Evolutionary conservation across 2,797 vertebrate genomes (phyloP), one percentile per base, ranked within the genome.

Genomic region (Scolopax rusticola): DNA sequence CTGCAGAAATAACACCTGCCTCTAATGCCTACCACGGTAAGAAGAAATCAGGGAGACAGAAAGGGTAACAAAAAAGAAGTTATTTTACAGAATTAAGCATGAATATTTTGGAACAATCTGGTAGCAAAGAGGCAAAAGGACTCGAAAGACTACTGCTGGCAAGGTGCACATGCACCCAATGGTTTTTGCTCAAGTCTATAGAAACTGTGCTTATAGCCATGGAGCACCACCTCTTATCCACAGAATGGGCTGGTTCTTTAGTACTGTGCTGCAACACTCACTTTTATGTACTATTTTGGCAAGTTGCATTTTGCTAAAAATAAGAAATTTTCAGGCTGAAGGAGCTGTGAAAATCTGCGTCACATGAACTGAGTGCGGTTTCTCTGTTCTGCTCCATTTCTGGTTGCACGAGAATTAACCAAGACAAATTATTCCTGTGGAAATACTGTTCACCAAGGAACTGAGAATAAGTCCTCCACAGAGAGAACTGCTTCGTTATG

Each of bases 341-440:
- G 51, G 19, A 78, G 54, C 57, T 59, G 61, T 3, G 54, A 41
- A 84, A 87, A 65, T 54, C 56, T 64, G 15, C 25, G 30, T 53
- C 76, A 71, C 30, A 25, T 3, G 2, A 89, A 86, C 25, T 5
- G 41, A 67, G 13, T 19, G 20, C 9, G 59, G 45, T 70, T 86
- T 59, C 77, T 78, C 38, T 63, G 57, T 69, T 93, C 80, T 88
- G 63, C 74, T 97, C 77, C 33, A 57, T 45, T 94, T 91, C 70
- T 83, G 33, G 18, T 21, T 75, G 40, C 32, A 91, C 21, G 36
- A 70, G 74, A 86, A 94, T 77, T 90, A 89, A 84, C 64, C 48
- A 53, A 80, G 71, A n/a, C 67, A 80, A 93, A 95, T 91, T 89
- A 91, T 74, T 87, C 60, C 79, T 2, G 10, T 77, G 74, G 63